phyloP scores from a whole-genome alignment of 2,888 invertebrate genomes.

The Emesis russula region DNA sequence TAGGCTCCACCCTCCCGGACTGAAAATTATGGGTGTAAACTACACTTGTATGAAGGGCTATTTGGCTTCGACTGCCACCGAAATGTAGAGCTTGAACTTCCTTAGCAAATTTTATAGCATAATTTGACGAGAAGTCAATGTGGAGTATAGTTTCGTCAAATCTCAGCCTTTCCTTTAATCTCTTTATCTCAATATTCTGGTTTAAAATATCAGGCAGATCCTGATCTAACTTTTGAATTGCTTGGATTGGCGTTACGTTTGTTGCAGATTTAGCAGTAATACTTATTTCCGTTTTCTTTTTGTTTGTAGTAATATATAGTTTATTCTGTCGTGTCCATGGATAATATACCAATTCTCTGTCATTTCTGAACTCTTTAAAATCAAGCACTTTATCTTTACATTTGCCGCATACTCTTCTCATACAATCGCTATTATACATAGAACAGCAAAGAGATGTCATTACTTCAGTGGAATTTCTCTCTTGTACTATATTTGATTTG shows the following conservation, averaged over 20 bases:
- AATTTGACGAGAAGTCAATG: constrained; percentile 85
- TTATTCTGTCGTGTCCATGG: too few species aligned
- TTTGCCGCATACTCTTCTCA: constrained; percentile 40
- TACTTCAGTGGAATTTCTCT: constrained; percentile 7
- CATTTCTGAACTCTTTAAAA: too few species aligned
- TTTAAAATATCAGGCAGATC: too few species aligned
- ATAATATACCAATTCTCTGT: too few species aligned
- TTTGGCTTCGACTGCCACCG: constrained; percentile 77
- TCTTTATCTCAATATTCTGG: too few species aligned
- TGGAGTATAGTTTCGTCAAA: constrained; percentile 68
- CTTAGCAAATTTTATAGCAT: constrained; percentile 72
- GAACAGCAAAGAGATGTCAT: constrained; percentile 3
- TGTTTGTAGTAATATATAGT: too few species aligned
- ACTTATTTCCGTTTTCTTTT: too few species aligned
- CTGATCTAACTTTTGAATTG: too few species aligned
- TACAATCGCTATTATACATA: constrained; percentile 10
- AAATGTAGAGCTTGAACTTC: constrained; percentile 84
- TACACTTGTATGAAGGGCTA: constrained; percentile 80
- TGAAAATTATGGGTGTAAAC: constrained; percentile 67
- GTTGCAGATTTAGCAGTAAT: too few species aligned
- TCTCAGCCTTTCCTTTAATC: constrained; percentile 27
- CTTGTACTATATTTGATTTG: constrained; percentile 43
- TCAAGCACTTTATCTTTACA: constrained; percentile 16
- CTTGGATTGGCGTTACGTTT: too few species aligned
- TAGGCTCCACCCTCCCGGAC: constrained; percentile 59